These are phyloP conservation scores for Lobophora halterata DNA, from an alignment of 2,888 invertebrate species.

Conservation along the genomic window DNA sequence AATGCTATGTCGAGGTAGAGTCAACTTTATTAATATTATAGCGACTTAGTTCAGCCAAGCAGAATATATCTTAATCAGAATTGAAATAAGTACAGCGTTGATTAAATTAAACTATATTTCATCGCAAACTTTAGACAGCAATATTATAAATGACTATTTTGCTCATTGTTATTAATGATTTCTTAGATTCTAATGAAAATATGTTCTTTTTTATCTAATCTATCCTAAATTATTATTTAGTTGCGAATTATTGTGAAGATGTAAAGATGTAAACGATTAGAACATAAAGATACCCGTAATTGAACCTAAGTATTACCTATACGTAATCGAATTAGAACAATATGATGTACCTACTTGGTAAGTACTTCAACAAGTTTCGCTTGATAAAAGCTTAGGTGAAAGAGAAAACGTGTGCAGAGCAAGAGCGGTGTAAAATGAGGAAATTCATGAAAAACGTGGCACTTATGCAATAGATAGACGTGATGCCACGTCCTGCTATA, in stretches of 20 bases:
- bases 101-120: conserved; percentile 28
- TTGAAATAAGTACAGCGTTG: conserved; percentile 15
- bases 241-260: too few relatives aligned
- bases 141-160: conserved; percentile 23
- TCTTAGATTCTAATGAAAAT: conserved; percentile 11
- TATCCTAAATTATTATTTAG: too few relatives aligned
- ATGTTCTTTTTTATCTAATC: too few relatives aligned
- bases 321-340: too few relatives aligned
- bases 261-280: too few relatives aligned
- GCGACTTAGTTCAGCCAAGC: too few relatives aligned
- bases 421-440: conserved; percentile 61
- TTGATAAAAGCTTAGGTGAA: conserved; percentile 55
- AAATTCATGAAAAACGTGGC: conserved; percentile 55
- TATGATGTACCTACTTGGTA: neutral
- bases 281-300: too few relatives aligned
- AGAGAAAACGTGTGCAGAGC: conserved; percentile 57
- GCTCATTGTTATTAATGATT: conserved; percentile 23
- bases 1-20: too few relatives aligned
- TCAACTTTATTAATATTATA: conserved; percentile 1
- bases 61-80: conserved; percentile 12
- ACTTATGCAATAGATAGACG: conserved; percentile 44
- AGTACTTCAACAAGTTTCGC: conserved; percentile 56
- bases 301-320: too few relatives aligned
- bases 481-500: conserved; percentile 59
- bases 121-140: conserved; percentile 17